Evolutionary conservation across 2,797 vertebrate species (phyloP).

Genomic region (Chiroxiphia lanceolata): DNA sequence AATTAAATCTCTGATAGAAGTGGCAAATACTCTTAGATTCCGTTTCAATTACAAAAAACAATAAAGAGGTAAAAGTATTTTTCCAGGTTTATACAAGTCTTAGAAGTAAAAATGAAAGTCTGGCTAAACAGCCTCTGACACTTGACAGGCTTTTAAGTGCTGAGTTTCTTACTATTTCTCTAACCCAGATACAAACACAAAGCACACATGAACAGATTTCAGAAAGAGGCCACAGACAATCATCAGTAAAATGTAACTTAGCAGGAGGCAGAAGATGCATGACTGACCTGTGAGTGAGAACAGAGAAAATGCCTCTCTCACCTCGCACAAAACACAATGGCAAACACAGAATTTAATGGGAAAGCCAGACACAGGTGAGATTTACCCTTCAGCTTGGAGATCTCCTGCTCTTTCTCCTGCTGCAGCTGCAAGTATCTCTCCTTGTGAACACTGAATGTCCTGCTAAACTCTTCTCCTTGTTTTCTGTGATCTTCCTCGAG

Average conservation of each 20-base stretch:
- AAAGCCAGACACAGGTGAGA: not conserved
- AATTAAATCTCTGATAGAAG: not conserved
- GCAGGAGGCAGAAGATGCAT: not conserved
- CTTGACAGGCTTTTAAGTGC: not conserved
- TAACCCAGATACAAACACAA: not conserved
- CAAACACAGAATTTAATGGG: not conserved
- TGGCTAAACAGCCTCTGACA: not conserved
- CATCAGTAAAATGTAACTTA: not conserved
- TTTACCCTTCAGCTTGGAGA: conserved; percentile 92
- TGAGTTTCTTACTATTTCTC: not conserved
- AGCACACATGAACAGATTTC: not conserved
- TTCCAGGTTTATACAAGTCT: not conserved
- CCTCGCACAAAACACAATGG: not conserved
- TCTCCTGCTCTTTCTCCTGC: conserved; percentile 86
- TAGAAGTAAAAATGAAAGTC: not conserved
- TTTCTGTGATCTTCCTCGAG: conserved; percentile 89
- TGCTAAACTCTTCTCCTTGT: conserved; percentile 88
- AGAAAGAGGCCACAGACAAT: not conserved
- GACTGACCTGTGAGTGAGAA: not conserved
- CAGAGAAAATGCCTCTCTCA: not conserved
- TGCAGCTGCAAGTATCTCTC: conserved; percentile 85
- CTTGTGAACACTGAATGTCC: conserved; percentile 86
- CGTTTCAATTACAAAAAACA: not conserved
- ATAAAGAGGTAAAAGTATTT: not conserved
- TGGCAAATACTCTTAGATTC: not conserved